Evolutionary conservation across 2,888 invertebrate genomes (phyloP), one percentile per base, ranked within the genome.

Genomic region (Pseudococcus jackbeardsleyi): DNA sequence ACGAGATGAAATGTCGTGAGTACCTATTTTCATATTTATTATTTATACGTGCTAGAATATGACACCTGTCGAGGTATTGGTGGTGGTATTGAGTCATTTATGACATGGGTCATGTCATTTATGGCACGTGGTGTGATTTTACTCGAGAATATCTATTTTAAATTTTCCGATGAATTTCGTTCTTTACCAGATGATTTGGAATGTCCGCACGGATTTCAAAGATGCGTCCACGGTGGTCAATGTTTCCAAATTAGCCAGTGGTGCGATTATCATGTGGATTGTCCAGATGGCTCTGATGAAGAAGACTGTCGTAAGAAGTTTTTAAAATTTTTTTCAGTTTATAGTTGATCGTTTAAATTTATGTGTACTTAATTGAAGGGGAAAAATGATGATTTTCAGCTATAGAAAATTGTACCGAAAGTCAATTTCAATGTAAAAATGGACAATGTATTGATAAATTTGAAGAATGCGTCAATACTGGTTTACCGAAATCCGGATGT

Each of bases 251-350:
- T 90, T 9, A 88, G 90, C 2, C 89, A 90, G 22, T 91, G 92
- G 92, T 93, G 93, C 89, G 92, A 93, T 90, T 92, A 91, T 89
- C 90, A 90, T 86, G 89, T 90, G 5, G 92, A 93, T 89, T 93
- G 93, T 89, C 91, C 91, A 1, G 93, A 93, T 89, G 91, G 91
- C 4, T 91, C 92, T 0, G 93, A 93, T 89, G 93, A 93, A 90
- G 88, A 88, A n/a, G 89, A 91, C 50, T 92, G 92, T 89, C 89
- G 92, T 92, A 90, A 91, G 54, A 48, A 59, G 5, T 59, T 85
- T 39, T n/a, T 54, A 17, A 17, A 17, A 3, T 3, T n/a, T 50
- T 50, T n/a, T 54, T 0, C n/a, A 54, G 5, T 50, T 50, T 42
- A n/a, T 42, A 8, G n/a, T 42, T 9, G 42, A 8, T 42, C 42